Evolutionary conservation across 2,113 vertebrate species (phyloP), one percentile per base, ranked within the genome.

Genomic region (Gasterosteus aculeatus): DNA sequence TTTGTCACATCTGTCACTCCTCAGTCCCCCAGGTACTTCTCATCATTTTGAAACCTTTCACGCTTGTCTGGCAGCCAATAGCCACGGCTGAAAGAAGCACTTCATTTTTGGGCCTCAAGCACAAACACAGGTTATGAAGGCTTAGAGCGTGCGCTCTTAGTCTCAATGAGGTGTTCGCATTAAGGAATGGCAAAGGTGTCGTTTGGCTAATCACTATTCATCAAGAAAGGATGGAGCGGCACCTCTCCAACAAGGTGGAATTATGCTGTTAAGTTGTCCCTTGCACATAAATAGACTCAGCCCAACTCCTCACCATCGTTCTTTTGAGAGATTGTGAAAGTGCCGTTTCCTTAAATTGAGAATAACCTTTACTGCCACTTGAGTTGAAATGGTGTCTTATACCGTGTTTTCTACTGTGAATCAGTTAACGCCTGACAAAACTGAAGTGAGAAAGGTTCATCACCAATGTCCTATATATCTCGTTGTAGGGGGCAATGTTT

Each of bases 91-190:
- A 54, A 41, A 19, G 47, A 59, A 16, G 10, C 53, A 35, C 63
- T 26, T 65, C 44, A 64, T 56, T 61, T 64, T 62, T 72, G 78
- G 59, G 67, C 80, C 73, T 73, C 47, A 6, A 85, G 70, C 72
- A 72, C 77, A 89, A 87, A 87, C 67, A 63, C 68, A 75, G 58
- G 60, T 77, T 83, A 53, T 78, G 70, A 77, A 72, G 79, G 75
- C 76, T 86, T 85, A 85, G 77, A 79, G 78, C 46, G 78, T 72
- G 69, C 15, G 72, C 79, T 70, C 86, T 46, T 87, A 85, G 76
- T 64, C 81, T 84, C 77, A 92, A 92, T 85, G 75, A 80, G 86
- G 87, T 87, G 89, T 91, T 89, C 91, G 82, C 83, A 91, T 90
- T 89, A 87, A 91, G 80, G 69, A 82, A 89, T 82, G 84, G 76